Conservation (phyloP, 1,140 invertebrate species). For the Planococcus citri region DNA sequence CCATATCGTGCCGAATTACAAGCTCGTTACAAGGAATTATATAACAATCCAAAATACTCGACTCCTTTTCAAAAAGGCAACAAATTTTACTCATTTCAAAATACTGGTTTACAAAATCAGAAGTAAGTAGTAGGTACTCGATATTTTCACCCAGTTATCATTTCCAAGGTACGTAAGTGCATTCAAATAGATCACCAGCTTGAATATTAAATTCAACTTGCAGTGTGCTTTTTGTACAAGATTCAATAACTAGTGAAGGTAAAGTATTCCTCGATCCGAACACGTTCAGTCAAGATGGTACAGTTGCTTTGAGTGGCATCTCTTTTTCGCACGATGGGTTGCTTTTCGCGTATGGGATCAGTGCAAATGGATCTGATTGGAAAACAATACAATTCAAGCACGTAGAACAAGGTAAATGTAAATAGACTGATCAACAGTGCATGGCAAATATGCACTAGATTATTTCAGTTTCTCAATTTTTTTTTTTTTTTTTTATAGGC, state of each 20-base stretch:
- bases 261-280: constrained; percentile 94
- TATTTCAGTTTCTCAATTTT: no score
- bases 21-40: constrained; percentile 69
- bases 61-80: constrained; percentile 70
- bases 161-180: no score
- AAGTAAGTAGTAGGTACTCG: constrained; percentile 56
- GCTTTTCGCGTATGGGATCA: constrained; percentile 82
- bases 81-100: constrained; percentile 86
- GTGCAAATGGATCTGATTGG: constrained; percentile 91
- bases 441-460: constrained; percentile 26
- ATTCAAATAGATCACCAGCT: no score
- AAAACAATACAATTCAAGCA: constrained; percentile 73
- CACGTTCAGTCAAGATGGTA: constrained; percentile 81
- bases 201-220: constrained; percentile 26
- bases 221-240: constrained; percentile 88
- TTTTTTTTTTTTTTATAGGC: no score
- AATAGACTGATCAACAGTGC: no score
- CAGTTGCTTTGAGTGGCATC: constrained; percentile 63
- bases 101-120: constrained; percentile 93
- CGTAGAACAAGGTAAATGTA: constrained; percentile 61
- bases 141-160: neutral
- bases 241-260: constrained; percentile 62
- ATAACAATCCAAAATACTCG: constrained; percentile 93
- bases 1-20: constrained; percentile 57
- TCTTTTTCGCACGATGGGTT: constrained; percentile 84